A percentile compares a stretch with the other conserved stretches of the same genome.
Conservation (phyloP, 1,140 invertebrate genomes). For the Pseudoatta argentina region DNA sequence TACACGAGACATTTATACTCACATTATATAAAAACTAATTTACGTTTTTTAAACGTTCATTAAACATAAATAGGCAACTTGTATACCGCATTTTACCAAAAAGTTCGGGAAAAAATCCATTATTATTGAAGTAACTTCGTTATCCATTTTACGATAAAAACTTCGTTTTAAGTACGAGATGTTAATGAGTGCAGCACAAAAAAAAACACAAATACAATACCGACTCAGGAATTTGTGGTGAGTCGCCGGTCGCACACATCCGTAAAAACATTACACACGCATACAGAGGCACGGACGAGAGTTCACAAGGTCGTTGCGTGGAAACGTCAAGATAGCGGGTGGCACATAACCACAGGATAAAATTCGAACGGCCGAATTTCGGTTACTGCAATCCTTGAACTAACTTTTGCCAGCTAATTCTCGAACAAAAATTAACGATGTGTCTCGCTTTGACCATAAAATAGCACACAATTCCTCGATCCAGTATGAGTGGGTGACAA, state of each 20-base stretch:
- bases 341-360: constrained; percentile 48
- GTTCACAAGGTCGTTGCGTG: constrained; percentile 50
- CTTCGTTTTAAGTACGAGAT: background rate
- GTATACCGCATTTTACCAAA: background rate
- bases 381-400: too few species aligned
- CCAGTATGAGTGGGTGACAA: constrained; percentile 14
- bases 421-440: background rate
- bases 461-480: background rate
- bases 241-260: constrained; percentile 4
- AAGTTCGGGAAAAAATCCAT: background rate
- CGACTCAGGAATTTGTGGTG: background rate
- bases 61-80: too few species aligned
- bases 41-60: too few species aligned
- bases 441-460: background rate
- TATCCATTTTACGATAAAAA: background rate
- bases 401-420: too few species aligned
- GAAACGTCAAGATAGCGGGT: constrained; percentile 47
- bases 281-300: background rate
- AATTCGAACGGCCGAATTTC: background rate
- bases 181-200: background rate
- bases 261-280: background rate
- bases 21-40: too few species aligned
- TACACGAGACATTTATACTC: too few species aligned
- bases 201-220: background rate
- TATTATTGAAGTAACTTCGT: background rate